Evolutionary conservation across 2,797 vertebrate species (phyloP).

Genomic region (Myripristis jacobus): DNA sequence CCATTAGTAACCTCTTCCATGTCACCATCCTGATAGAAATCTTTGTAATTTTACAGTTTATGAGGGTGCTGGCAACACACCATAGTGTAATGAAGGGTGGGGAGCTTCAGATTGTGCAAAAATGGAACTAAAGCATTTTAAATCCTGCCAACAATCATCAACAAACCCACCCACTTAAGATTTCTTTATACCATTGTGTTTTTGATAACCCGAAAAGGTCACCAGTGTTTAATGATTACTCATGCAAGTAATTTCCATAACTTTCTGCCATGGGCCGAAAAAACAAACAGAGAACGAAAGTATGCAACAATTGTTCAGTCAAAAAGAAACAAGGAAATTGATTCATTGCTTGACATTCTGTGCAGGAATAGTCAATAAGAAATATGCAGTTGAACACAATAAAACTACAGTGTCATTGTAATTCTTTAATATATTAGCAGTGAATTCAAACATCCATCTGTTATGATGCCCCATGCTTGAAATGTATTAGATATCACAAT

Average conservation of each 20-base stretch:
- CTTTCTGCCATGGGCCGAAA: neutral
- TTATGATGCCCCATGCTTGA: neutral
- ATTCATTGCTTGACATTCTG: no score
- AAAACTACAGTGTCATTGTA: constrained; percentile 13
- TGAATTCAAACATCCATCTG: constrained; percentile 15
- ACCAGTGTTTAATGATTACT: constrained; percentile 1
- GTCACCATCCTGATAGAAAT: neutral
- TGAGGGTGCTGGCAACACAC: neutral
- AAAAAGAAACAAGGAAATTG: neutral
- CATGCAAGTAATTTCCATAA: neutral
- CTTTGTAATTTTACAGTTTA: neutral
- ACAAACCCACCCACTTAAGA: constrained; percentile 23
- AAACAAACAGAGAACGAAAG: neutral
- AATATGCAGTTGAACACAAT: neutral
- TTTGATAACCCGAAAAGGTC: constrained; percentile 9
- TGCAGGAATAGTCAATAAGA: neutral
- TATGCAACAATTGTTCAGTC: neutral
- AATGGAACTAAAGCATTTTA: neutral
- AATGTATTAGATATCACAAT: neutral
- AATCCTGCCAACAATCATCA: neutral
- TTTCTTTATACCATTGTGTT: constrained; percentile 30
- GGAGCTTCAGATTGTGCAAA: constrained; percentile 2
- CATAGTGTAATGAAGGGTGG: neutral
- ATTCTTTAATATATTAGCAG: constrained; percentile 50
- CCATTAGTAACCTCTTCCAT: fast-evolving